phyloP scores from a whole-genome alignment of 2,113 vertebrate species.

The Forbesichthys papilliferus region DNA sequence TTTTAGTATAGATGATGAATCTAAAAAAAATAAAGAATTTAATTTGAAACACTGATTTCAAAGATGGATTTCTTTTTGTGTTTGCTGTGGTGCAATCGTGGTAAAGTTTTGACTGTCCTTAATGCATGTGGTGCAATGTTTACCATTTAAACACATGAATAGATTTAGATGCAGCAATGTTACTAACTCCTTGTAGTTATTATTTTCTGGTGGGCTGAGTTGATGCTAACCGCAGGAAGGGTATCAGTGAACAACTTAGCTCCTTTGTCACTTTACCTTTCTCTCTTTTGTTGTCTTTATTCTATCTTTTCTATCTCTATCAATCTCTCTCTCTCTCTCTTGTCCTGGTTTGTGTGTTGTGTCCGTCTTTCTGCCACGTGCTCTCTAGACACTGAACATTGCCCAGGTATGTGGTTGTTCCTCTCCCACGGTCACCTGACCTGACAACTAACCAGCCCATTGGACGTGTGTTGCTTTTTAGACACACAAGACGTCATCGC shows the following conservation, averaged over 20 bases:
- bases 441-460: slow-evolving; percentile 85
- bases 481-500: slow-evolving; percentile 20
- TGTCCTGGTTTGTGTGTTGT: slow-evolving; percentile 67
- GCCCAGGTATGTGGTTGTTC: slow-evolving; percentile 96
- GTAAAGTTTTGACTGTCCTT: too few relatives aligned
- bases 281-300: slow-evolving; percentile 26
- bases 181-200: too few relatives aligned
- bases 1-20: too few relatives aligned
- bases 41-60: too few relatives aligned
- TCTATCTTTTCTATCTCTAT: slow-evolving; percentile 22
- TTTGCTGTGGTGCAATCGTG: too few relatives aligned
- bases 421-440: slow-evolving; percentile 63
- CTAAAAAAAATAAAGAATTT: too few relatives aligned
- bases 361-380: slow-evolving; percentile 63
- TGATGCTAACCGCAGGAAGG: slow-evolving; percentile 60
- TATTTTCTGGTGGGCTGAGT: slow-evolving; percentile 41
- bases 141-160: too few relatives aligned
- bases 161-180: too few relatives aligned
- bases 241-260: slow-evolving; percentile 55
- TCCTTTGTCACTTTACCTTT: slow-evolving; percentile 66
- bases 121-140: too few relatives aligned
- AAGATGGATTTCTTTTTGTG: too few relatives aligned
- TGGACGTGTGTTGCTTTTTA: slow-evolving; percentile 70
- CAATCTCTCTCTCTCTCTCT: slow-evolving; percentile 36
- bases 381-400: slow-evolving; percentile 99